Percentiles rank a stretch among this genome's conserved stretches.
These are phyloP conservation scores for Pterostichus madidus DNA, from an alignment of 2,888 invertebrate genomes.

Conservation along the genomic window DNA sequence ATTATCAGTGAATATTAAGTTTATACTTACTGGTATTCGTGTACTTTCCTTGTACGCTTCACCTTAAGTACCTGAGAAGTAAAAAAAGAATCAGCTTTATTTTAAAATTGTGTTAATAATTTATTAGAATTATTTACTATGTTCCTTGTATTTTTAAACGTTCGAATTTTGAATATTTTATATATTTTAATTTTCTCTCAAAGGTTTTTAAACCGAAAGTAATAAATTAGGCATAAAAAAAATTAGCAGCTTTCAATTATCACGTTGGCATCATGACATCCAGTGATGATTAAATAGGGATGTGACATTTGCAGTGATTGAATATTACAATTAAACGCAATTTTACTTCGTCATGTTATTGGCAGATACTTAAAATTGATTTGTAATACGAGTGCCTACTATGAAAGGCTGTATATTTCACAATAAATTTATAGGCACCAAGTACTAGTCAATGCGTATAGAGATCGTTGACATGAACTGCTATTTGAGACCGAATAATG, in stretches of 20 bases:
- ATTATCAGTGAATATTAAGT: too few species aligned
- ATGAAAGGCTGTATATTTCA: neutral
- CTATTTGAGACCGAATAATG: too few species aligned
- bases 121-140: too few species aligned
- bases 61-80: too few species aligned
- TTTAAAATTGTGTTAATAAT: too few species aligned
- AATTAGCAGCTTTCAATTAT: neutral
- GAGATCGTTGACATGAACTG: neutral
- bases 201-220: neutral
- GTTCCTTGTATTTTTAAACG: too few species aligned
- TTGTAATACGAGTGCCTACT: slow-evolving; percentile 21
- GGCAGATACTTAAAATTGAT: slow-evolving; percentile 30
- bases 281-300: slow-evolving; percentile 12
- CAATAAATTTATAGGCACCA: neutral
- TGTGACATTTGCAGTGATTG: slow-evolving; percentile 24
- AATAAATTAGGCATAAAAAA: slow-evolving; percentile 14
- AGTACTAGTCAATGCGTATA: neutral
- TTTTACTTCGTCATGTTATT: slow-evolving; percentile 29
- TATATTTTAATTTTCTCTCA: too few species aligned
- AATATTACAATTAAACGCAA: slow-evolving; percentile 24
- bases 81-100: too few species aligned
- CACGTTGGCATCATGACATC: neutral
- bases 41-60: too few species aligned
- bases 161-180: neutral
- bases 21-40: too few species aligned